Base-by-base conservation (phyloP, 2,888 invertebrate species). In the Chalcosyrphus nemorum region DNA sequence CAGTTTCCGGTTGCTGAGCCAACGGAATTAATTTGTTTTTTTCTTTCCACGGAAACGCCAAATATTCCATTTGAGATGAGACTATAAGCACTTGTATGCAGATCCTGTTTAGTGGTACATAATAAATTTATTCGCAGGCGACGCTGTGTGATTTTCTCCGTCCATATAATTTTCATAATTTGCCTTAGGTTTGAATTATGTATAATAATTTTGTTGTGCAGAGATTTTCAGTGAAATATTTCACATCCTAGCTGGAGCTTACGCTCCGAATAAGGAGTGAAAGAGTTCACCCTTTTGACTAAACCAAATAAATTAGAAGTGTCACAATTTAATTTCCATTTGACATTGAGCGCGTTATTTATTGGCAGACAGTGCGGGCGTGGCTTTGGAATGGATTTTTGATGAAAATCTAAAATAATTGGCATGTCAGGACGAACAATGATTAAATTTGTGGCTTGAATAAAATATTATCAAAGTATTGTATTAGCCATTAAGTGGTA, bases 261-360 rank as follows among this genome's bases (percentile, higher is more conserved):
- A n/a, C 2, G 11, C 38, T 13, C n/a, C 11, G 13, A 19, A 19
- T 21, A 2, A 21, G n/a, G n/a, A n/a, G n/a, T n/a, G n/a, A n/a
- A n/a, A n/a, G n/a, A n/a, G n/a, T n/a, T n/a, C n/a, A n/a, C n/a
- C n/a, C n/a, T n/a, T n/a, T 70, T 68, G 68, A 56, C 56, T 32
- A 68, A 68, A 45, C 41, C 52, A 15, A 74, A 43, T 19, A 35
- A 50, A 63, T 52, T 52, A 43, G 54, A 45, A 35, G 24, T 61
- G 17, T 50, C 41, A 29, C 5, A 11, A 6, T 29, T 35, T 29
- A 41, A 61, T 52, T 59, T 72, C 17, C 38, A 6, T 38, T 50
- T 17, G 50, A 71, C 71, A 59, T 50, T 57, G 50, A 72, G 35
- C 21, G 15, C n/a, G 21, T 50, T 9, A 38, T 38, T 52, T 50